phyloP scores from a whole-genome alignment of 2,888 invertebrate genomes.

The Calliopum simillimum region DNA sequence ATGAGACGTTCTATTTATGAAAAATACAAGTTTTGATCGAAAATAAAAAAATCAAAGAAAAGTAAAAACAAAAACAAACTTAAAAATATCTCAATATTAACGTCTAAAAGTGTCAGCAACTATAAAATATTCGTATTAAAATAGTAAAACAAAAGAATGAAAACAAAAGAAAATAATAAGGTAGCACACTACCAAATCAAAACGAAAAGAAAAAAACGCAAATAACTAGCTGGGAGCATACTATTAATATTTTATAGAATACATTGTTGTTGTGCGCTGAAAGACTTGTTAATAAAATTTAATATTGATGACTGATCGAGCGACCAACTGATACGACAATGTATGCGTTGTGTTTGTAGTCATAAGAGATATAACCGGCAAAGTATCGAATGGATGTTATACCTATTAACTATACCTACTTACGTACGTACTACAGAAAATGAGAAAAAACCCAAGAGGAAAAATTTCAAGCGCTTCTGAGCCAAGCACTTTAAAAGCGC shows the following conservation, averaged over 20 bases:
- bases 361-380: neutral
- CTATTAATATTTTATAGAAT: constrained; percentile 15
- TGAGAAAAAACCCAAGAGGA: neutral
- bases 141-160: neutral
- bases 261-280: constrained; percentile 29
- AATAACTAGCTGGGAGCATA: constrained; percentile 9
- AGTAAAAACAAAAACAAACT: constrained; percentile 1
- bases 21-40: constrained; percentile 15
- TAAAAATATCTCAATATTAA: constrained; percentile 37
- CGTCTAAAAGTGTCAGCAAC: constrained; percentile 23
- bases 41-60: neutral
- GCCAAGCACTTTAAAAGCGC: too few species aligned
- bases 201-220: too few species aligned
- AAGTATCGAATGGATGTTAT: neutral
- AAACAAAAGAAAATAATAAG: neutral
- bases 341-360: neutral
- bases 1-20: constrained; percentile 16
- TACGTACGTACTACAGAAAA: constrained; percentile 2
- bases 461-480: too few species aligned
- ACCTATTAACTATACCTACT: constrained; percentile 6
- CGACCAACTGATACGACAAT: neutral
- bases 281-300: constrained; percentile 42
- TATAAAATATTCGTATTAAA: neutral
- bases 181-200: too few species aligned
- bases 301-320: constrained; percentile 32